Evolutionary conservation across 2,888 invertebrate genomes (phyloP).

Genomic region (Meloe dianella): DNA sequence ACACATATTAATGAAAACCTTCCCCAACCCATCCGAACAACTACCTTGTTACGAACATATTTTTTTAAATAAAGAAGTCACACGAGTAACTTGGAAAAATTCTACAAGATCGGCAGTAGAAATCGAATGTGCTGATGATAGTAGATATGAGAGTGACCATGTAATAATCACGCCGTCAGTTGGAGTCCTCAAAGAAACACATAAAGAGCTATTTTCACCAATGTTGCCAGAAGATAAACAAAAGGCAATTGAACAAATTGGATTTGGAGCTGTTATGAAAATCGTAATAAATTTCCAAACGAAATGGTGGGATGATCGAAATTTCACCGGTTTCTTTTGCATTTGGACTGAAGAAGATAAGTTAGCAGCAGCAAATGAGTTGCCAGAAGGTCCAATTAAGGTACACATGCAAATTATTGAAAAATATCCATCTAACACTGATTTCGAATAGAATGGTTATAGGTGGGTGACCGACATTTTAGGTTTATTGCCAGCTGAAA

Average conservation of each 20-base stretch:
- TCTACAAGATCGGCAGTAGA: slow-evolving; percentile 25
- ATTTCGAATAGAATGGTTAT: slow-evolving; percentile 27
- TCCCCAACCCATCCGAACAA: slow-evolving; percentile 37
- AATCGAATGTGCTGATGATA: slow-evolving; percentile 61
- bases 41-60: slow-evolving; percentile 45
- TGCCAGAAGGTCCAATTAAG: slow-evolving; percentile 43
- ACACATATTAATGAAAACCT: slow-evolving; percentile 64
- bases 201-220: slow-evolving; percentile 39
- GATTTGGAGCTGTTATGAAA: slow-evolving; percentile 43
- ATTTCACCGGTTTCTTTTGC: slow-evolving; percentile 27
- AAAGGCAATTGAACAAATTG: slow-evolving; percentile 39
- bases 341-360: slow-evolving; percentile 42
- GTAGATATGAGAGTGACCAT: slow-evolving; percentile 62
- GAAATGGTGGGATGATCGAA: slow-evolving; percentile 37
- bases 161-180: slow-evolving; percentile 65
- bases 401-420: slow-evolving; percentile 21
- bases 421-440: not conserved
- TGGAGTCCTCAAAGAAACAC: slow-evolving; percentile 42
- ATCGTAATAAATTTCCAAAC: slow-evolving; percentile 38
- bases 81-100: slow-evolving; percentile 34
- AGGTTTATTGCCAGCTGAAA: slow-evolving; percentile 28
- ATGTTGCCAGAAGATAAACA: slow-evolving; percentile 36
- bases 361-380: slow-evolving; percentile 39
- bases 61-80: slow-evolving; percentile 40
- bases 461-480: slow-evolving; percentile 35